A percentile compares a stretch with the other conserved stretches of the same genome.
phyloP scores from a whole-genome alignment of 2,113 vertebrate species.

The Rhinichthys klamathensis region DNA sequence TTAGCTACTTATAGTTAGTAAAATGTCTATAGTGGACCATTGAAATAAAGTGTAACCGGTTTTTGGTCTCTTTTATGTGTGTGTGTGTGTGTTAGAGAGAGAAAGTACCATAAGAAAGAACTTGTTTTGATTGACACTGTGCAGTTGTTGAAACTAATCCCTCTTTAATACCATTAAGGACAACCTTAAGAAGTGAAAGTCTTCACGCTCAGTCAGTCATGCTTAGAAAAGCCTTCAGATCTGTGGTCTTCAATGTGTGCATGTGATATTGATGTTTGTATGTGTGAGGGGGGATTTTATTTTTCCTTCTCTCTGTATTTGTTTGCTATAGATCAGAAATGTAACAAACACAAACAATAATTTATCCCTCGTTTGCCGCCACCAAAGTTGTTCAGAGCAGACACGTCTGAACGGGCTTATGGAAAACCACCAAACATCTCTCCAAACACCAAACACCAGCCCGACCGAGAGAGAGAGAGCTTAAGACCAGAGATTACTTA shows the following conservation, averaged over 20 bases:
- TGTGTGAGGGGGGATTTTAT: neutral
- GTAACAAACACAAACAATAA: conserved; percentile 21
- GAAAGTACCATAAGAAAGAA: neutral
- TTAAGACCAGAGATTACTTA: conserved; percentile 15
- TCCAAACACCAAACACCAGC: conserved; percentile 1
- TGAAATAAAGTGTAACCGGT: neutral
- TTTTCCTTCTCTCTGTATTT: neutral
- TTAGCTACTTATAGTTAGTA: no score
- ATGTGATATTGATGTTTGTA: neutral
- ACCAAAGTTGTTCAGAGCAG: conserved; percentile 34
- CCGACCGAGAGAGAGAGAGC: neutral
- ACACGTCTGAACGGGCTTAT: neutral
- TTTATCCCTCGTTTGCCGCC: conserved; percentile 39
- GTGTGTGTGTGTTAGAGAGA: no score
- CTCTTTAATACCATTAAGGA: conserved; percentile 30
- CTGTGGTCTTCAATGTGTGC: conserved; percentile 39
- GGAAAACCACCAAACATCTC: conserved; percentile 13
- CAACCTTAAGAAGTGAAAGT: conserved; percentile 21
- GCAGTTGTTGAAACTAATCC: conserved; percentile 48
- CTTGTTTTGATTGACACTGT: conserved; percentile 28
- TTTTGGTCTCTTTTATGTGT: neutral
- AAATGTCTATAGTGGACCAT: no score
- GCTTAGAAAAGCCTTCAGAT: conserved; percentile 7
- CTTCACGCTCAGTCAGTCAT: conserved; percentile 24
- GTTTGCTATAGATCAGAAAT: conserved; percentile 13